Evolutionary conservation across 1,140 invertebrate species (phyloP).

Genomic region (Euglossa dilemma): DNA sequence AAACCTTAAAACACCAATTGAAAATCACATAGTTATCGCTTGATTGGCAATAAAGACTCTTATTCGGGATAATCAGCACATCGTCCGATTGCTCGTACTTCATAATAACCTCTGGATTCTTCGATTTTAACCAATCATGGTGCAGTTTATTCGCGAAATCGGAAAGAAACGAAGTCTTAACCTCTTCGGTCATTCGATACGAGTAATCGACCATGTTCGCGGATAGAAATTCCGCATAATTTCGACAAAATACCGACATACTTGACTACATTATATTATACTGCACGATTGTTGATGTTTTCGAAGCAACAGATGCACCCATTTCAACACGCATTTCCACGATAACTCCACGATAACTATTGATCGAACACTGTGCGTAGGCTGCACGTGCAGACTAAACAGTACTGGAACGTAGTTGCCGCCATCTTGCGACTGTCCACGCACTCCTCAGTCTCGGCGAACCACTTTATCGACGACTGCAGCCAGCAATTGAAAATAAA

Average conservation of each 20-base stretch:
- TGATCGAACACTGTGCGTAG: neutral
- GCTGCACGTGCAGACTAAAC: neutral
- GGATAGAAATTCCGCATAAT: neutral
- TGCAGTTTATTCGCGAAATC: conserved; percentile 43
- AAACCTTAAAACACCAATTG: conserved; percentile 67
- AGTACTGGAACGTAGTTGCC: too few relatives aligned
- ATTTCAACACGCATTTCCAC: neutral
- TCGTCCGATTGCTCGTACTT: neutral
- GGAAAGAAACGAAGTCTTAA: neutral
- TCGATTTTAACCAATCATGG: conserved; percentile 50
- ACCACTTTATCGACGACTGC: conserved; percentile 2
- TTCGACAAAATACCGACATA: neutral
- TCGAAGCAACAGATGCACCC: neutral
- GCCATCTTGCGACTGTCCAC: neutral
- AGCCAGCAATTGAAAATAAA: neutral
- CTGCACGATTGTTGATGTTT: neutral
- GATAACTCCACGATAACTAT: neutral
- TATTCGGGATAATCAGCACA: conserved; percentile 7
- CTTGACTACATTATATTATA: neutral
- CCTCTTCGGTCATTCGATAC: conserved; percentile 10
- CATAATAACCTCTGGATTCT: conserved; percentile 27
- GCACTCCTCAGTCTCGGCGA: neutral
- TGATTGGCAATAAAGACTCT: conserved; percentile 21
- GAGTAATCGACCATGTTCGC: neutral
- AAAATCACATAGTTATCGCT: conserved; percentile 19